Evolutionary conservation across 2,888 invertebrate genomes (phyloP), one percentile per base, ranked within the genome.

Genomic region (Caenorhabditis sp.): DNA sequence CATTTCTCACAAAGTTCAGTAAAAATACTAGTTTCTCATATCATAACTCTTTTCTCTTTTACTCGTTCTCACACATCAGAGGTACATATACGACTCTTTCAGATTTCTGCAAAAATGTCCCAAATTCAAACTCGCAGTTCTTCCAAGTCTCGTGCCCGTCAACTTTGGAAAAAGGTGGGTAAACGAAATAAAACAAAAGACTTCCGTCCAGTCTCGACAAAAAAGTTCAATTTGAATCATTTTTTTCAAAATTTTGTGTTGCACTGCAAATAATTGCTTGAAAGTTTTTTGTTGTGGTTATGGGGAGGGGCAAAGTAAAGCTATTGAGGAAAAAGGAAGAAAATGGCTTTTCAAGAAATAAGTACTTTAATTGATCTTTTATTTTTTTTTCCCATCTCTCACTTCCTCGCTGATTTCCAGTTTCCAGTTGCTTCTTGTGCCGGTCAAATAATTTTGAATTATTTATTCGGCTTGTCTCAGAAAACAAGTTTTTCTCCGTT

Each of bases 121-220:
- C 53, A 55, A 26, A 24, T 35, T 30, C 63, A 45, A 30, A 13
- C 43, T 20, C 70, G 70, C 52, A 52, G 59, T 15, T 59, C 70
- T 30, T 43, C 61, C 15, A 73, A 73, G 59, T 73, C 73, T 17
- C 46, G 74, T 26, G 35, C 62, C 7, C 45, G 59, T 7, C 70
- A 70, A 41, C 45, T 68, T 17, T 68, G 70, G 63, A 76, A 59
- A 70, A 76, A 63, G 63, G 74, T 74, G 39, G 22, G 73, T 53
- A 52, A 22, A 58, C 52, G n/a, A 48, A n/a, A 26, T 37, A 35
- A 61, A 61, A 59, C 41, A 58, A 70, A 26, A 48, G 30, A 46
- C 30, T 61, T 48, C 39, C 48, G 46, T 22, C 22, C 62, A 39
- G 55, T 63, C 55, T 59, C 52, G 24, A 46, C 65, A 41, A 65